Evolutionary conservation across 2,113 vertebrate species (phyloP), one percentile per base, ranked within the genome.

Genomic region (Ploceus nigricollis): DNA sequence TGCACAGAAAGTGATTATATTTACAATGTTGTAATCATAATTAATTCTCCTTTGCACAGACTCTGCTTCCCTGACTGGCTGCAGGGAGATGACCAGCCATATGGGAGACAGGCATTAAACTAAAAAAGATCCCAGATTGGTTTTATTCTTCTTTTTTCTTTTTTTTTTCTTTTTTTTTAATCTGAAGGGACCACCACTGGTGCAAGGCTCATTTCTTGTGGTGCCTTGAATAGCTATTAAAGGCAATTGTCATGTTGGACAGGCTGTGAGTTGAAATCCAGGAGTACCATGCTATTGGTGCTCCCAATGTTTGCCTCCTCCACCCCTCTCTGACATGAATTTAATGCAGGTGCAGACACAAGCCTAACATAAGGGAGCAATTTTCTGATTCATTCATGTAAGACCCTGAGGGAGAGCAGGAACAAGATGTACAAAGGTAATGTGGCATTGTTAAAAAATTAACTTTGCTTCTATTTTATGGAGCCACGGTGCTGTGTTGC

Each of bases 381-480:
- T 98, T 98, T 98, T 98, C 97, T 97, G 96, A 98, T 98, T 98
- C 97, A 97, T 98, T 98, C 97, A 61, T 97, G 88, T 96, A 98
- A 98, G 96, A 98, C 97, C 97, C 97, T 42, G 94, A 98, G 98
- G 97, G 97, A 98, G 96, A 97, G 94, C 87, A 60, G 90, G 89
- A 97, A 96, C 96, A 97, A 98, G 95, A 98, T 96, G 96, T 97
- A 97, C 96, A 94, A 96, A 97, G 95, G 97, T 97, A 97, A 96
- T 93, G 91, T 80, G 70, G 89, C 94, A 98, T 97, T 97, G 97
- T 97, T 97, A 94, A 97, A 97, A 97, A 98, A 97, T 97, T 97
- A 98, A 96, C 86, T 96, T 93, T 83, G 94, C 97, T 97, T 96
- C 93, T 82, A 97, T 97, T 96, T 96, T 88, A 75, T 89, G 81